Evolutionary conservation across 2,888 invertebrate species (phyloP).

Genomic region (Latrodectus elegans): DNA sequence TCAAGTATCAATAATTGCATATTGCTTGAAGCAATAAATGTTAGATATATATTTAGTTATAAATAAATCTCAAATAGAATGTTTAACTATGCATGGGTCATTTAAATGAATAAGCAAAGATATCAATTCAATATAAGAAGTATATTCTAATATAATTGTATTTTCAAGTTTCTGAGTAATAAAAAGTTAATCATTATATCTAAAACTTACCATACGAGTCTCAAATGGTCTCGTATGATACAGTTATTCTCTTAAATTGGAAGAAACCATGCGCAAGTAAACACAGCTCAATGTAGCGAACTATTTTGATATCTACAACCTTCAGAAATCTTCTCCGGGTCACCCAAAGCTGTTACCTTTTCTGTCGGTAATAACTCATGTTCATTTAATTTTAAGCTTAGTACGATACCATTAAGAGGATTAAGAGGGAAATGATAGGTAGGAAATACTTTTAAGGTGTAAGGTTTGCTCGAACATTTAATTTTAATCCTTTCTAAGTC

Average conservation of each 20-base stretch:
- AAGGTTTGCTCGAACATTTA: conserved; percentile 30
- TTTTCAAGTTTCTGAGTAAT: too few species aligned
- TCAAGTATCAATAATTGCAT: too few species aligned
- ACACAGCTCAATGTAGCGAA: conserved; percentile 52
- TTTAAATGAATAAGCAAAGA: too few species aligned
- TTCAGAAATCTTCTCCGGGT: conserved; percentile 22
- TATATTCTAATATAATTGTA: too few species aligned
- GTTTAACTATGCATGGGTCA: too few species aligned
- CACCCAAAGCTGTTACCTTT: neutral
- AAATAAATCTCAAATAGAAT: too few species aligned
- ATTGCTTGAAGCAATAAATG: too few species aligned
- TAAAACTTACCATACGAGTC: too few species aligned
- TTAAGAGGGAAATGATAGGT: conserved; percentile 46
- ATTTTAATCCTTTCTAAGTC: conserved; percentile 45
- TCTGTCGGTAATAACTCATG: conserved; percentile 55
- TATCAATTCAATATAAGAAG: too few species aligned
- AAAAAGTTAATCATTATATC: too few species aligned
- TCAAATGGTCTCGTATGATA: too few species aligned
- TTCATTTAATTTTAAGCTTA: conserved; percentile 67
- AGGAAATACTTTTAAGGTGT: conserved; percentile 26
- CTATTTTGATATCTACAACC: conserved; percentile 20
- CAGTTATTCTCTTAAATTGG: neutral
- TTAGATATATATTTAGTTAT: too few species aligned
- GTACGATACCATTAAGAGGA: conserved; percentile 61
- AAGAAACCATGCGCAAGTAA: conserved; percentile 39